phyloP scores from a whole-genome alignment of 1,140 invertebrate species.

The Camponotus floridanus region DNA sequence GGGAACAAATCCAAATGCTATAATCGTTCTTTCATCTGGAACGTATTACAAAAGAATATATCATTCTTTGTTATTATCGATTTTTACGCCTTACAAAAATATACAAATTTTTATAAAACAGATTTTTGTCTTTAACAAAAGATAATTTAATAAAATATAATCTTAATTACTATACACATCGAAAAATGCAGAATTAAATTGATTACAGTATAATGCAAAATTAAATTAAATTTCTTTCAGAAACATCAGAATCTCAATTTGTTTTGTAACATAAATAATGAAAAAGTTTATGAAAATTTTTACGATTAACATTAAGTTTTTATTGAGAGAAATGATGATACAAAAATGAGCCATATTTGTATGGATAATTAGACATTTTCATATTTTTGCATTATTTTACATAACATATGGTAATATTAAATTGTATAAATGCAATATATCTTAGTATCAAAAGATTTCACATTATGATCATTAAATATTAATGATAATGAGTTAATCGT shows the following conservation, averaged over 20 bases:
- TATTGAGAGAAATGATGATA: no score
- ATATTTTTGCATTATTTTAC: neutral
- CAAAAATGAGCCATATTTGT: no score
- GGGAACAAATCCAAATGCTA: slow-evolving; percentile 53
- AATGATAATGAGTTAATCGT: slow-evolving; percentile 31
- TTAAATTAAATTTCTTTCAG: no score
- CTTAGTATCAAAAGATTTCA: neutral
- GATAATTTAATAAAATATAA: neutral
- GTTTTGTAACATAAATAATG: no score
- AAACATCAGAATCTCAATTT: no score
- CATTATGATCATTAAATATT: neutral
- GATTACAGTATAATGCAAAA: no score
- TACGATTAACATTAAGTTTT: no score
- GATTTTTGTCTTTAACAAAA: neutral
- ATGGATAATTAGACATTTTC: slow-evolving; percentile 1
- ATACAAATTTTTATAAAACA: neutral
- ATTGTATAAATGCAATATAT: neutral
- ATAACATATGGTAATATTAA: neutral
- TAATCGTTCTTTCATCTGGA: slow-evolving; percentile 30
- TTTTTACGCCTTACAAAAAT: slow-evolving; percentile 11
- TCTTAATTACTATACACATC: neutral
- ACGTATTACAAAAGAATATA: slow-evolving; percentile 48
- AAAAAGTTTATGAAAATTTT: no score
- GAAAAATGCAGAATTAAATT: neutral
- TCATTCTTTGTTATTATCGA: slow-evolving; percentile 31